Evolutionary conservation across 2,113 vertebrate species (phyloP), one percentile per base, ranked within the genome.

Genomic region (Actenoides lindsayi): DNA sequence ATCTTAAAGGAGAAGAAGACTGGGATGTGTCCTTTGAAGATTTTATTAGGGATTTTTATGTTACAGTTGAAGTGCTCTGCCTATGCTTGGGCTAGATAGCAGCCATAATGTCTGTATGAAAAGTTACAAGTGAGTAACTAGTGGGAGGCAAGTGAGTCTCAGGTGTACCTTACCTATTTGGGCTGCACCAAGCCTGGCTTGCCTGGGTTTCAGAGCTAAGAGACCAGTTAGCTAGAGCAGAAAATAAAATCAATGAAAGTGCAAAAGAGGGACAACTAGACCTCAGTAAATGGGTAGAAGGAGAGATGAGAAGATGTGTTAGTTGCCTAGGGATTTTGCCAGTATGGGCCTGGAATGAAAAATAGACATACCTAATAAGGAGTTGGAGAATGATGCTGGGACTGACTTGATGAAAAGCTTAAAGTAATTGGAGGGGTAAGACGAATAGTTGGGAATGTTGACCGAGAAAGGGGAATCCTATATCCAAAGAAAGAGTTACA

Each of bases 331-430:
- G 28, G n/a, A 67, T 24, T 16, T 71, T 10, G 51, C 15, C n/a
- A 56, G 46, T 78, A 24, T 35, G 25, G 12, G 20, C 7, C 39
- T 83, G 35, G 27, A 74, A 41, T 80, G 44, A 62, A 69, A 76
- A 62, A 57, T 67, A 65, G 27, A 27, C 41, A 53, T 87, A n/a
- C 0, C 0, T 69, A 65, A n/a, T 8, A 50, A 1, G 16, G 27
- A 50, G 11, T 23, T 91, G 50, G 27, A 83, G 33, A 9, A 62
- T 46, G 23, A 15, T 90, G 27, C 41, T 83, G 33, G 35, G 27
- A 69, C 20, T 83, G 44, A 48, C 24, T 56, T 68, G 44, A 37
- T 64, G 11, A 88, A 87, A 39, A 91, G 4, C 6, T 20, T 60
- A 13, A 71, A 75, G 89, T 60, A 48, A 4, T 1, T 25, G 20